Evolutionary conservation across 2,113 vertebrate species (phyloP).

Genomic region (Grallaria varia): DNA sequence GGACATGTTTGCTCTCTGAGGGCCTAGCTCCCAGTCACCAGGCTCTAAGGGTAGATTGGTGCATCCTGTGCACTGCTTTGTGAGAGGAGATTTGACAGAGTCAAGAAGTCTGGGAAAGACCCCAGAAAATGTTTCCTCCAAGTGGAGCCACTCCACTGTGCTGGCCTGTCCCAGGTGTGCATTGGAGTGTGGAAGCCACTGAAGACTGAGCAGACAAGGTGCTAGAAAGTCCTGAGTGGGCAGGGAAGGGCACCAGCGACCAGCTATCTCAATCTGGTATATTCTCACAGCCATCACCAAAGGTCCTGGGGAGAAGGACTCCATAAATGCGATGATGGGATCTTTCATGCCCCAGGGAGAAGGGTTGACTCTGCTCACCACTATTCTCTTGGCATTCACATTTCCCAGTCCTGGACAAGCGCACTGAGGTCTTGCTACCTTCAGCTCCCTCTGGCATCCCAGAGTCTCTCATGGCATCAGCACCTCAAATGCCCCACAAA

Average conservation of each 20-base stretch:
- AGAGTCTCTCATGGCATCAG: not conserved
- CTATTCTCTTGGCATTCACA: not conserved
- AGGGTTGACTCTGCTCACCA: not conserved
- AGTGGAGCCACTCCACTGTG: not conserved
- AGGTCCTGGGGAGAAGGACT: not conserved
- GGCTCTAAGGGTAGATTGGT: not conserved
- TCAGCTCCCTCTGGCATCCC: not conserved
- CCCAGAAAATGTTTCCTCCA: not conserved
- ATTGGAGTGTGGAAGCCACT: not conserved
- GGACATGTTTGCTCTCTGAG: not conserved
- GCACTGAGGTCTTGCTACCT: not conserved
- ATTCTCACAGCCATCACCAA: not conserved
- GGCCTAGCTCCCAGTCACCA: not conserved
- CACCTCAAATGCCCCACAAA: accelerated
- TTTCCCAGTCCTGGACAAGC: not conserved
- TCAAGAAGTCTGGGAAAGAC: not conserved
- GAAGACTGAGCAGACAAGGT: not conserved
- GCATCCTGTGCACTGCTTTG: not conserved
- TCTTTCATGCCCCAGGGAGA: too few species aligned
- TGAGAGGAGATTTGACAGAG: not conserved
- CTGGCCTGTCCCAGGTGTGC: not conserved
- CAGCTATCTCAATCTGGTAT: not conserved
- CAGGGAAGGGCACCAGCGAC: not conserved
- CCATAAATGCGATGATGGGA: not conserved
- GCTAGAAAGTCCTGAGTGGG: not conserved